Evolutionary conservation across 35 echinoderm and acorn worm genomes (phyloP).

Genomic region (Acanthaster planci): DNA sequence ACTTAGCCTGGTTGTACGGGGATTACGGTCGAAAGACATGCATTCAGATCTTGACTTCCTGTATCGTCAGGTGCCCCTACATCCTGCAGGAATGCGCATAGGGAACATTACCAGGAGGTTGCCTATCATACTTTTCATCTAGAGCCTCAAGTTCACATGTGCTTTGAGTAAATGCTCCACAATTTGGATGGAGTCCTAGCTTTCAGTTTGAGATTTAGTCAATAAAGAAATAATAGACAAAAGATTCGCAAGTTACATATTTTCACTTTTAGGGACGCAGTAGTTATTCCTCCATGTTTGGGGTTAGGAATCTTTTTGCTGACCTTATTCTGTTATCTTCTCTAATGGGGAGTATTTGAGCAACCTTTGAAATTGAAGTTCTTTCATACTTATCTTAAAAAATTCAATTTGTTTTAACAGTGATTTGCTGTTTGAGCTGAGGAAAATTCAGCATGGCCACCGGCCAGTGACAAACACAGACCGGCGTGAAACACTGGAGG

Average conservation of each 20-base stretch:
- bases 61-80: too few relatives aligned
- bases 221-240: neutral
- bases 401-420: constrained; percentile 17
- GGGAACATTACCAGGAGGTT: too few relatives aligned
- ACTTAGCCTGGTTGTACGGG: too few relatives aligned
- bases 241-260: neutral
- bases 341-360: neutral
- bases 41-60: too few relatives aligned
- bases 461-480: constrained; percentile 56
- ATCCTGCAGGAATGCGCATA: too few relatives aligned
- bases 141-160: too few relatives aligned
- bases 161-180: too few relatives aligned
- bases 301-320: too few relatives aligned
- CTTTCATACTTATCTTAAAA: neutral
- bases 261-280: neutral
- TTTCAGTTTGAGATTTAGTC: too few relatives aligned
- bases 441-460: constrained; percentile 42
- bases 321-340: neutral
- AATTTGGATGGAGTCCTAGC: too few relatives aligned
- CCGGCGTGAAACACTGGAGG: constrained; percentile 30
- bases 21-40: too few relatives aligned
- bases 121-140: too few relatives aligned
- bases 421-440: constrained; percentile 53
- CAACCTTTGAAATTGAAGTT: neutral
- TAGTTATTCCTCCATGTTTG: neutral